Conservation (phyloP, 2,888 invertebrate species). For the Zaprionus lineosus region DNA sequence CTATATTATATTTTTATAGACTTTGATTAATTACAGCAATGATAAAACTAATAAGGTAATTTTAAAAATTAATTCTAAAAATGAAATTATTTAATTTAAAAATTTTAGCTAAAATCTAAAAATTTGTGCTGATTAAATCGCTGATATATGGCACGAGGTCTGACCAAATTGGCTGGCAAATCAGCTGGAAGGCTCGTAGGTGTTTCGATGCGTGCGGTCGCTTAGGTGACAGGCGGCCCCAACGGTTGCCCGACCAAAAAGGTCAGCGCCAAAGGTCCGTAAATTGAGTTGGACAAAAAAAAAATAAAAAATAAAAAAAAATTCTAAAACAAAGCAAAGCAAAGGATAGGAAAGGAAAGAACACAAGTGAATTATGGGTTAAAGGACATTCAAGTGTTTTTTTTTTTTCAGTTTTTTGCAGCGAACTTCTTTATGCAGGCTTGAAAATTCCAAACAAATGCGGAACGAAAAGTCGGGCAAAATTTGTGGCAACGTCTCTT, state of each 20-base stretch:
- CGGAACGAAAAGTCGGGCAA: slow-evolving; percentile 37
- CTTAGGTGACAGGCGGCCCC: slow-evolving; percentile 1
- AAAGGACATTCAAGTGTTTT: slow-evolving; percentile 50
- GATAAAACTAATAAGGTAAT: too few species aligned
- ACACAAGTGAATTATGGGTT: slow-evolving; percentile 30
- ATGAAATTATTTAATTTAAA: background rate
- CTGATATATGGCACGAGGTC: slow-evolving; percentile 43
- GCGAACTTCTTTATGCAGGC: slow-evolving; percentile 28
- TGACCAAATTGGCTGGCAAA: slow-evolving; percentile 33
- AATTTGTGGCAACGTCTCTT: slow-evolving; percentile 29
- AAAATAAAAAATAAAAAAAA: slow-evolving; percentile 11
- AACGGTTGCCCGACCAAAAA: slow-evolving; percentile 37
- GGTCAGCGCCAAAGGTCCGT: slow-evolving; percentile 50
- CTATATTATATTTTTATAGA: too few species aligned
- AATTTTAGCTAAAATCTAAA: slow-evolving; percentile 23
- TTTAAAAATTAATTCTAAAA: background rate
- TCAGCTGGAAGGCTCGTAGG: slow-evolving; percentile 34
- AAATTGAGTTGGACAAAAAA: slow-evolving; percentile 32
- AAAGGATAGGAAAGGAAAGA: slow-evolving; percentile 19
- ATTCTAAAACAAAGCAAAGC: slow-evolving; percentile 14
- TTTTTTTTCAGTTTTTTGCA: slow-evolving; percentile 5
- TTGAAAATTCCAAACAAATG: slow-evolving; percentile 53
- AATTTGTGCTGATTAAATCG: slow-evolving; percentile 48
- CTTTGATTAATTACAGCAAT: too few species aligned
- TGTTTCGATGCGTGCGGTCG: too few species aligned